Evolutionary conservation across 2,113 vertebrate genomes (phyloP), one percentile per base, ranked within the genome.

Genomic region (Rhea americana): DNA sequence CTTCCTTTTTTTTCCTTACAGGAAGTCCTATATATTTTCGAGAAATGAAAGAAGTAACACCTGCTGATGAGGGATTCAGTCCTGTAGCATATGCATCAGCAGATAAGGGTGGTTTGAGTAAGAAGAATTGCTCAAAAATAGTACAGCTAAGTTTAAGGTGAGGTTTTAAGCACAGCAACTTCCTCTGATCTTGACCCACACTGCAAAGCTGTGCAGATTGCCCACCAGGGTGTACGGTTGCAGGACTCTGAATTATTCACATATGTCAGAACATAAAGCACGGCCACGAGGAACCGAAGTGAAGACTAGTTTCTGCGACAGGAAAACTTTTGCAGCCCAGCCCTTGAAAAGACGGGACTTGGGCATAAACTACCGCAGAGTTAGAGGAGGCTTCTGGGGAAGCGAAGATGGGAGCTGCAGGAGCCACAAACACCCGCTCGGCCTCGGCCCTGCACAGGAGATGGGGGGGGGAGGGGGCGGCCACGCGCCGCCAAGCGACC

Each of bases 101-200:
- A 20, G 12, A 15, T 12, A 1, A 2, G 11, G 32, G 19, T 4
- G 3, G 12, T 7, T 7, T 6, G 7, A 0, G 7, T 1, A 7
- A n/a, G 17, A 48, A 26, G 11, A 35, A 14, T 51, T 7, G 3
- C 73, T 5, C 5, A 17, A 37, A 12, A 45, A 39, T 1, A 4
- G 22, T 32, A 2, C 32, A n/a, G n/a, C 12, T 16, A 20, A 48
- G 45, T n/a, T 68, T 21, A 48, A 22, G 14, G 47, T 9, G 30
- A 24, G 21, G 30, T 68, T 22, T 14, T 45, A 14, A 16, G 43
- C 14, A 63, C 12, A 4, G 26, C 55, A 3, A 24, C 14, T 26
- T 62, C 24, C 80, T 30, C 41, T 13, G 9, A 28, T 18, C 35
- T 35, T 21, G n/a, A 47, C n/a, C 45, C 25, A 3, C 41, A 13